Conservation (phyloP, 1,140 invertebrate species). For the Drosophila trapezifrons region DNA sequence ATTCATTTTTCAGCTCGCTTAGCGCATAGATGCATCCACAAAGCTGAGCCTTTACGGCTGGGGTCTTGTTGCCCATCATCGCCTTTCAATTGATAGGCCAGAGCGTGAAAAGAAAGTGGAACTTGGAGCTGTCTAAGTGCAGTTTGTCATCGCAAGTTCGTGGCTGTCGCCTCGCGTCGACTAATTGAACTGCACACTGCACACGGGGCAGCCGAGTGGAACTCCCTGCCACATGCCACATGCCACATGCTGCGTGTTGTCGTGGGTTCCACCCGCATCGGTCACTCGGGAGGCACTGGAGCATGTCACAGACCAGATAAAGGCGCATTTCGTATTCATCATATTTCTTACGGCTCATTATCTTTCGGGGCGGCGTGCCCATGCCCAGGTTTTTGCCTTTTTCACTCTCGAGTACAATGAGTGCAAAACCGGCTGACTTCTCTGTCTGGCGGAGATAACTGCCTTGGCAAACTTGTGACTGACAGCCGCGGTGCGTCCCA, state of each 20-base stretch:
- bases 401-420: conserved; percentile 34
- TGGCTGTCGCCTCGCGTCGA: conserved; percentile 32
- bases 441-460: conserved; percentile 47
- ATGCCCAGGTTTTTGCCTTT: conserved; percentile 6
- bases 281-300: conserved; percentile 45
- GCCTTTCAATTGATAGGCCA: conserved; percentile 67
- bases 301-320: conserved; percentile 55
- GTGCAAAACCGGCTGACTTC: conserved; percentile 33
- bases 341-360: conserved; percentile 39
- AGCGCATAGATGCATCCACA: conserved; percentile 12
- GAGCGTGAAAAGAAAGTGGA: conserved; percentile 75
- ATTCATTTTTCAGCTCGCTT: conserved; percentile 31
- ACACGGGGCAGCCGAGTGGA: conserved; percentile 59
- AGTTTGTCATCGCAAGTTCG: conserved; percentile 52
- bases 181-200: conserved; percentile 55
- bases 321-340: conserved; percentile 47
- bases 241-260: conserved; percentile 15
- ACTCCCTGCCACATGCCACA: conserved; percentile 35
- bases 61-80: conserved; percentile 24
- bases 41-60: conserved; percentile 9
- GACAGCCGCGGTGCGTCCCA: conserved; percentile 20
- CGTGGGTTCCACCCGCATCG: conserved; percentile 53
- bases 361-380: conserved; percentile 28
- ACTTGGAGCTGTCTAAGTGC: conserved; percentile 34
- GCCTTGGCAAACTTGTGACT: conserved; percentile 57